These are phyloP conservation scores for Nerophis lumbriciformis DNA, from an alignment of 2,113 vertebrate species.

Conservation along the genomic window DNA sequence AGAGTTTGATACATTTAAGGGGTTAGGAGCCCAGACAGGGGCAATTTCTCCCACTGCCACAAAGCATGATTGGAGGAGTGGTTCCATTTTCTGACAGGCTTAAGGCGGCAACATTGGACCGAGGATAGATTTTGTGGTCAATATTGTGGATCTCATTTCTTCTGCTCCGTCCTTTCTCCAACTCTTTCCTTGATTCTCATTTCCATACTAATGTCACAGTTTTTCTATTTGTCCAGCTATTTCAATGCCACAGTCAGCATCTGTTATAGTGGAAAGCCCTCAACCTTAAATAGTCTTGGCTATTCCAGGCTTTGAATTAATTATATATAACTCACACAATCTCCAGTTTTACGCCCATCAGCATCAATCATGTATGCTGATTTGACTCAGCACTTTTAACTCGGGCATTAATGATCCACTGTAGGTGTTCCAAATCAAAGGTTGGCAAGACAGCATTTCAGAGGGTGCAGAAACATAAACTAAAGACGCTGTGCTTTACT, in stretches of 20 bases:
- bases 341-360: conserved; percentile 1
- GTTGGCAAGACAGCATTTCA: no score
- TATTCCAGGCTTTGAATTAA: neutral
- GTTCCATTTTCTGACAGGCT: conserved; percentile 49
- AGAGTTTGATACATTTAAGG: conserved; percentile 39
- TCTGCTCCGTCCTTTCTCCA: conserved; percentile 6
- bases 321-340: neutral
- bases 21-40: conserved; percentile 38
- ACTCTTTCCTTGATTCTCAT: conserved; percentile 17
- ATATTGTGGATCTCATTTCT: conserved; percentile 15
- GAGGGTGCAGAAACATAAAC: no score
- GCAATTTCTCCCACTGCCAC: conserved; percentile 44
- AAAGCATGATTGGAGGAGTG: conserved; percentile 38
- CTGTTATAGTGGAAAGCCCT: conserved; percentile 18
- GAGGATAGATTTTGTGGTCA: conserved; percentile 43
- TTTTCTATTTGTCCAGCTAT: conserved; percentile 14
- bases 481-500: no score
- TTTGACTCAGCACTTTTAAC: conserved; percentile 1
- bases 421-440: neutral
- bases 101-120: conserved; percentile 39
- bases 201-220: conserved; percentile 5
- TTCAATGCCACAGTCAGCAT: conserved; percentile 24
- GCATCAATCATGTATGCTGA: neutral
- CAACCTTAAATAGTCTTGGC: conserved; percentile 4
- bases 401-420: neutral